A percentile compares a stretch with the other conserved stretches of the same genome.
phyloP scores from a whole-genome alignment of 2,888 invertebrate species.

The Doris montereyensis region DNA sequence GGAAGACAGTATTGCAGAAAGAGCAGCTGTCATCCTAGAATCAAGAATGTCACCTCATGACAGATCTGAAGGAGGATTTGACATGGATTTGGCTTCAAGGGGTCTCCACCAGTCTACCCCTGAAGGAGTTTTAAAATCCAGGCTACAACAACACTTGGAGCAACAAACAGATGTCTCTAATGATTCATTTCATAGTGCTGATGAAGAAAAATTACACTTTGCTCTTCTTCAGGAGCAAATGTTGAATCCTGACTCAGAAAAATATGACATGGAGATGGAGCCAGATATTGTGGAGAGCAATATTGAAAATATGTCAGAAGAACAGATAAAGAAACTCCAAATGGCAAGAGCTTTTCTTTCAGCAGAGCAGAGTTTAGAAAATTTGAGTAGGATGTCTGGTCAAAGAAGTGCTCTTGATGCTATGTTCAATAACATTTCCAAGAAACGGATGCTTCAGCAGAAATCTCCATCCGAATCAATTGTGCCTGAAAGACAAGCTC shows the following conservation, averaged over 20 bases:
- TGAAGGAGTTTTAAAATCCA: neutral
- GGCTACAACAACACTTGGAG: neutral
- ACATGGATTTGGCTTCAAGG: neutral
- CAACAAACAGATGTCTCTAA: no score
- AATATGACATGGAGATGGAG: neutral
- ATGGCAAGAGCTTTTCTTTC: neutral
- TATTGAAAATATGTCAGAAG: neutral
- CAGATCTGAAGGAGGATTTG: neutral
- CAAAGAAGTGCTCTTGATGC: neutral
- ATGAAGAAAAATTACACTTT: neutral
- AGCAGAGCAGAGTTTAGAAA: neutral
- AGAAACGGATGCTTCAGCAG: slow-evolving; percentile 24
- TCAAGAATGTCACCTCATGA: no score
- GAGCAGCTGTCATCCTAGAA: slow-evolving; percentile 16
- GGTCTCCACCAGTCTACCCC: neutral
- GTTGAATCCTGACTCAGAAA: neutral
- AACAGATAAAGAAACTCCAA: slow-evolving; percentile 4
- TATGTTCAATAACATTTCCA: neutral
- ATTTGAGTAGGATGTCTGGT: slow-evolving; percentile 8
- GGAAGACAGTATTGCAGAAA: slow-evolving; percentile 15
- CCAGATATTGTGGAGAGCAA: neutral
- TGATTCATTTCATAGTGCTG: neutral
- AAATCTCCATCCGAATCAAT: slow-evolving; percentile 42
- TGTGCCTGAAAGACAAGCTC: slow-evolving; percentile 6
- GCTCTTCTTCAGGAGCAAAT: no score